Evolutionary conservation across 2,888 invertebrate genomes (phyloP), one percentile per base, ranked within the genome.

Genomic region (Myopa tessellatipennis): DNA sequence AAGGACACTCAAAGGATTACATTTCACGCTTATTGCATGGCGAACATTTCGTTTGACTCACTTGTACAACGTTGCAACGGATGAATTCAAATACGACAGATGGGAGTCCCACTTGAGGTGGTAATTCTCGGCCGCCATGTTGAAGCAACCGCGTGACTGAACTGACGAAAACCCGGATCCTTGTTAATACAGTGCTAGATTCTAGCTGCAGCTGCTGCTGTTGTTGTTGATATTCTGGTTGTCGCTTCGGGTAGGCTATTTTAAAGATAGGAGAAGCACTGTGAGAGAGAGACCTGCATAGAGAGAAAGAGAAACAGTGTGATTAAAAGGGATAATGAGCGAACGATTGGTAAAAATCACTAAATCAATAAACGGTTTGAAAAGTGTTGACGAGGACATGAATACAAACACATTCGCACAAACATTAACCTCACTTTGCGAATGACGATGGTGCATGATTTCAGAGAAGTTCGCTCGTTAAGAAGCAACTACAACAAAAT

Each of bases 81-180:
- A 95, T 74, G 94, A 93, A 89, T 95, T 95, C 84, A 96, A 91
- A 90, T 95, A 95, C 50, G 94, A 92, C 84, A 94, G 92, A 90
- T 95, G 95, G 82, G 95, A 95, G 89, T 95, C 95, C 96, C 96
- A 96, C 91, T 96, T 96, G 75, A 96, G 91, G 89, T 96, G 95
- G 89, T 95, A 96, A 84, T 95, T 96, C 89, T 96, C 96, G 84
- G 92, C 91, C 79, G 88, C 84, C 89, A 88, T 88, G n/a, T 58
- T 81, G 58, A 16, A 40, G 74, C 65, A 65, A 14, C 26, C 38
- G 36, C 38, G 40, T 14, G 71, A 58, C n/a, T 36, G 72, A 34
- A 18, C 10, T 10, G 26, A 3, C 14, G 65, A 38, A 8, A 34
- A 38, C 34, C n/a, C 34, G 65, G 34, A 65, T 61, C 34, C 8